Percentiles rank a stretch among this genome's conserved stretches.
phyloP scores from a whole-genome alignment of 2,113 vertebrate species.

The Sciurus niger region DNA sequence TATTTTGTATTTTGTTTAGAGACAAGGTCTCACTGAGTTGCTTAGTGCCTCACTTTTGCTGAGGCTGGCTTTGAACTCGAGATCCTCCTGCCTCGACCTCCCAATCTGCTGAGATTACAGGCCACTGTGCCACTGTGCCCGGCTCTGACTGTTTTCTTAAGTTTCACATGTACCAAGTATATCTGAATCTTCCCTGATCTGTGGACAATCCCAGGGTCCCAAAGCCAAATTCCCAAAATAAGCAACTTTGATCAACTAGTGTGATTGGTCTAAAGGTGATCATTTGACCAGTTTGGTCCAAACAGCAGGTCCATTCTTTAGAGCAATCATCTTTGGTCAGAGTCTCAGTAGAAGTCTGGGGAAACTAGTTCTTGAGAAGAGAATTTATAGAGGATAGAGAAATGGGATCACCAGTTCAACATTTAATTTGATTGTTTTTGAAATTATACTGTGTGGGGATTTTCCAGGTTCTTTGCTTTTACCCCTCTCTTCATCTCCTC shows the following conservation, averaged over 20 bases:
- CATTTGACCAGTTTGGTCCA: not conserved
- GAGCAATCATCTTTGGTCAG: not conserved
- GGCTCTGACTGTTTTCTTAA: constrained; percentile 1
- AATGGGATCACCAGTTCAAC: not conserved
- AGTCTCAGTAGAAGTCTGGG: not conserved
- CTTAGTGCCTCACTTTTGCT: too few relatives aligned
- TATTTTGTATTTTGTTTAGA: too few relatives aligned
- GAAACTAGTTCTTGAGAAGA: not conserved
- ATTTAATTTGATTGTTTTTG: not conserved
- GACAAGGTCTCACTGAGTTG: too few relatives aligned
- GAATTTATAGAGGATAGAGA: not conserved
- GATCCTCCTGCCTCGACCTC: too few relatives aligned
- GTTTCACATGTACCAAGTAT: not conserved
- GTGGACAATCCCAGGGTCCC: not conserved
- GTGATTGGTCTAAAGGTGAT: not conserved
- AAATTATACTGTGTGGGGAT: not conserved
- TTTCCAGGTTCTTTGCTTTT: constrained; percentile 5
- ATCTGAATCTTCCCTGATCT: not conserved
- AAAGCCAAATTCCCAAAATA: not conserved
- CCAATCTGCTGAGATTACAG: too few relatives aligned
- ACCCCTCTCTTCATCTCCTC: not conserved
- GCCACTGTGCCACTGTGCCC: too few relatives aligned
- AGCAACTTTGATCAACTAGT: not conserved
- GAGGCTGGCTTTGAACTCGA: too few relatives aligned
- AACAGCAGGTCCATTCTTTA: not conserved